These are phyloP conservation scores for Lithophane semibrunnea DNA, from an alignment of 2,888 invertebrate genomes.

Conservation along the genomic window DNA sequence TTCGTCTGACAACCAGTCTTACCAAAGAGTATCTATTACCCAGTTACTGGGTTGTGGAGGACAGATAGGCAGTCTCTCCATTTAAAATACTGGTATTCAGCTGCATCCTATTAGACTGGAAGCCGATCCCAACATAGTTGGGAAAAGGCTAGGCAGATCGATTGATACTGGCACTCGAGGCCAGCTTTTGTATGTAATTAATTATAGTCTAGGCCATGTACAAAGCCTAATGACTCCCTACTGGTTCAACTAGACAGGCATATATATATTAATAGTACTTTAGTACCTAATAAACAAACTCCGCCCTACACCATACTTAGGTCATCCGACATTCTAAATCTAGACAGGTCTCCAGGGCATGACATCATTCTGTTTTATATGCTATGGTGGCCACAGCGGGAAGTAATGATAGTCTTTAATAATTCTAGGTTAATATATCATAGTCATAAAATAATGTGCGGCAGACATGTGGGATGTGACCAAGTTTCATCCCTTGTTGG, in stretches of 20 bases:
- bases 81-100: too few species aligned
- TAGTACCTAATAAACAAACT: constrained; percentile 13
- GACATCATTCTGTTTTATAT: constrained; percentile 56
- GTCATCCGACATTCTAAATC: constrained; percentile 37
- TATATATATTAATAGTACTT: background rate
- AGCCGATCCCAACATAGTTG: too few species aligned
- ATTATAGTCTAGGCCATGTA: background rate
- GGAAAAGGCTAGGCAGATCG: too few species aligned
- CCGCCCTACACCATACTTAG: constrained; percentile 43
- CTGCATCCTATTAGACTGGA: too few species aligned
- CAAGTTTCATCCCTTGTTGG: constrained; percentile 6
- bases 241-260: background rate
- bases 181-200: background rate
- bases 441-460: constrained; percentile 16
- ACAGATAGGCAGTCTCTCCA: too few species aligned
- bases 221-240: constrained; percentile 21
- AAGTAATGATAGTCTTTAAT: constrained; percentile 6
- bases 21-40: too few species aligned
- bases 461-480: background rate
- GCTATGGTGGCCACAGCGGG: constrained; percentile 17
- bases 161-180: background rate
- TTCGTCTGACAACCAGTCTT: too few species aligned
- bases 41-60: too few species aligned
- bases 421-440: constrained; percentile 8
- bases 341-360: constrained; percentile 31